phyloP scores from a whole-genome alignment of 2,797 vertebrate species.

The Spinibarbus caldwelli region DNA sequence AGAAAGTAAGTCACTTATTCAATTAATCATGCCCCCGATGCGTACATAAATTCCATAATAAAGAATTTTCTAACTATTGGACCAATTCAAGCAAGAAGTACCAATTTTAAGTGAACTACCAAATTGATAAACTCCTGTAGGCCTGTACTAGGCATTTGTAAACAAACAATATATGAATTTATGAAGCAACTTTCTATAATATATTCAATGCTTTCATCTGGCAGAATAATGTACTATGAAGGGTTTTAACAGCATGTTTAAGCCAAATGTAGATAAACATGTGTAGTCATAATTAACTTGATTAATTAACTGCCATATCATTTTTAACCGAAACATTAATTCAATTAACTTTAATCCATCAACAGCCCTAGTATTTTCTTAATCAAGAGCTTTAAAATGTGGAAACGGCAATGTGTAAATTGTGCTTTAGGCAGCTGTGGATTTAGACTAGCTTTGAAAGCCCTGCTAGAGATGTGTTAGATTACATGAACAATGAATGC shows the following conservation, averaged over 20 bases:
- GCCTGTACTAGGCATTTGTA: not conserved
- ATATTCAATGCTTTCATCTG: not conserved
- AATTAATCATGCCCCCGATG: not conserved
- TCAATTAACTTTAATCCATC: not conserved
- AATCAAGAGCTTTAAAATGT: not conserved
- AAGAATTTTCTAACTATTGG: not conserved
- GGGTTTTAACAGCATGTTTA: not conserved
- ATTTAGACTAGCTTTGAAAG: constrained; percentile 18
- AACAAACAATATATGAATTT: not conserved
- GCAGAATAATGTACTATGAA: not conserved
- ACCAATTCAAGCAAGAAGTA: not conserved
- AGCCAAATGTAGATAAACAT: not conserved
- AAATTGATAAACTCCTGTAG: not conserved
- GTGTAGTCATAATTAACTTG: not conserved
- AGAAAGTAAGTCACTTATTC: constrained; percentile 1
- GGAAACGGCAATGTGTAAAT: not conserved
- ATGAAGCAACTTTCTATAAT: not conserved
- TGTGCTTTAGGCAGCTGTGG: not conserved
- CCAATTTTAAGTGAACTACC: not conserved
- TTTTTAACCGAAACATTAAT: not conserved
- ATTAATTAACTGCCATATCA: not conserved
- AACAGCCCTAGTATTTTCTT: not conserved
- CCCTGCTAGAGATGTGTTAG: constrained; percentile 17
- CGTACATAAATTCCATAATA: not conserved
- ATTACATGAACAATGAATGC: constrained; percentile 27